These are phyloP conservation scores for Kuschelorhynchus macadamiae DNA, from an alignment of 2,888 invertebrate genomes.

Conservation along the genomic window DNA sequence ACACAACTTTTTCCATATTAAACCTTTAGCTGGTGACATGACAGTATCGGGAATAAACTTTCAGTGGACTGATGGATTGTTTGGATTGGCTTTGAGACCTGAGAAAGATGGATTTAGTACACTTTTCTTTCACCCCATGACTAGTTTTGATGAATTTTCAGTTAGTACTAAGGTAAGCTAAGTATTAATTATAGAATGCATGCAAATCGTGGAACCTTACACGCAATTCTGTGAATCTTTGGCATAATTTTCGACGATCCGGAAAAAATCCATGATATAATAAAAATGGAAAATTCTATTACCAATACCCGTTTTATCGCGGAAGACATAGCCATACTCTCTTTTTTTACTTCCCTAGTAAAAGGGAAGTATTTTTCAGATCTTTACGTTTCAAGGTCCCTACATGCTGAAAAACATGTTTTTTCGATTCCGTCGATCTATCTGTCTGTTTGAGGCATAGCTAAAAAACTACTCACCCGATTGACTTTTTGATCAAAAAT, in stretches of 20 bases:
- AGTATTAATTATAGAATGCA: too few species aligned
- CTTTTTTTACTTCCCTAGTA: too few species aligned
- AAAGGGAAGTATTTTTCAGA: too few species aligned
- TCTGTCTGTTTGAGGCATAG: too few species aligned
- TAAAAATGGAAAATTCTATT: neutral
- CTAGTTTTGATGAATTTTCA: constrained; percentile 82
- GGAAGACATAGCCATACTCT: too few species aligned
- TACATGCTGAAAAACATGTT: too few species aligned
- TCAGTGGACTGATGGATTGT: constrained; percentile 84
- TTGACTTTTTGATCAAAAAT: too few species aligned
- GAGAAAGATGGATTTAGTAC: constrained; percentile 78
- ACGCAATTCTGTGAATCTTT: too few species aligned
- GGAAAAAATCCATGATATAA: neutral
- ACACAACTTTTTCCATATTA: constrained; percentile 67
- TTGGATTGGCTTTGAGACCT: constrained; percentile 80
- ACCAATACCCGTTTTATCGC: too few species aligned
- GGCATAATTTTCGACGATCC: neutral
- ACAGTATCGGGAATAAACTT: constrained; percentile 78
- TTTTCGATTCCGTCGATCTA: too few species aligned
- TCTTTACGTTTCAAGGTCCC: too few species aligned
- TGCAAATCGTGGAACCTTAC: neutral
- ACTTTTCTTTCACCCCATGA: constrained; percentile 85
- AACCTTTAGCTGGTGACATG: constrained; percentile 79
- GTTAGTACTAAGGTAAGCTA: constrained; percentile 76
- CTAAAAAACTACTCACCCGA: too few species aligned